Evolutionary conservation across 2,797 vertebrate genomes (phyloP), one percentile per base, ranked within the genome.

Genomic region (Labroides dimidiatus): DNA sequence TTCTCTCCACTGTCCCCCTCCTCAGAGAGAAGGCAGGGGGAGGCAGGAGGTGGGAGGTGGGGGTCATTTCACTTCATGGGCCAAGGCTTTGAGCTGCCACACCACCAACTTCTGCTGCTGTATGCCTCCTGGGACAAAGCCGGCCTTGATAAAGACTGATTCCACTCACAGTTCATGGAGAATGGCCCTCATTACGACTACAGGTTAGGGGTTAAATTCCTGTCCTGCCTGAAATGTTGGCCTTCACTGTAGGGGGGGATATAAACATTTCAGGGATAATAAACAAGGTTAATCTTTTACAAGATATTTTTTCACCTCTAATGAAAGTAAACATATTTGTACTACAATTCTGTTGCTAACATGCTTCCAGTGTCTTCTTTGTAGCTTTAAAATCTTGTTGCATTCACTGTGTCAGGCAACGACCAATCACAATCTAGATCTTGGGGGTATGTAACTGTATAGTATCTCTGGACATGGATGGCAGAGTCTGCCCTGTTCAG

Each of bases 111-210:
- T 80, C 63, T 64, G 42, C 73, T 51, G 23, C 68, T 68, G 13
- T 4, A 12, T 69, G 62, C 76, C 85, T 79, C 77, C 20, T 36
- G 78, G 77, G 86, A 89, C 85, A 90, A 89, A 85, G 84, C 58
- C 61, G 27, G 60, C 82, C 76, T 90, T 91, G 82, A 90, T 85
- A 70, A 86, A 78, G 72, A 16, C 60, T 71, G 53, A 63, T 53
- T 27, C 60, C 50, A 51, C 15, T 36, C 62, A 63, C 71, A 6
- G 66, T 50, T 42, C 72, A 56, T 70, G 27, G 44, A 80, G 75
- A 85, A 67, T 45, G 70, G 37, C 43, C 58, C 74, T 82, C 81
- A 70, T 87, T 85, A 77, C 77, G 51, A 56, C 42, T 10, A 7
- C 68, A 64, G 76, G 72, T 73, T 67, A 69, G 57, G 57, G 70